Base-by-base conservation (phyloP, 2,113 vertebrate species). In the Thinocorus orbignyianus region DNA sequence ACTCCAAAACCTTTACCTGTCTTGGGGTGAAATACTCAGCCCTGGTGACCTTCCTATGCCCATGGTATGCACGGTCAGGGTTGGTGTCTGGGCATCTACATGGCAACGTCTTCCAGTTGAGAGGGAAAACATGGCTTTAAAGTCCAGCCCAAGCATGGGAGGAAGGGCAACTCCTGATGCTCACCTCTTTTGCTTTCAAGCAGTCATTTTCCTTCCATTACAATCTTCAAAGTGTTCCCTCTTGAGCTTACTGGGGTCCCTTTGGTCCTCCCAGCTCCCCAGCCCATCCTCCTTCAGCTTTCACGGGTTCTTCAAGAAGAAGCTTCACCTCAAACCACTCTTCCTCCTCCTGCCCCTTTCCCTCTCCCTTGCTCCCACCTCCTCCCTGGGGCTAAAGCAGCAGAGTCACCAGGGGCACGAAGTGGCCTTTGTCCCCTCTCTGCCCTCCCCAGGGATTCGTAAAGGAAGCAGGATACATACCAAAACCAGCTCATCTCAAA, bases 381-480 rank as follows among this genome's bases (percentile, higher is more conserved):
- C 76, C 76, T 86, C 55, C 80, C 22, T 13, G 22, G 9, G 37
- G 35, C 70, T 76, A 48, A 69, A 64, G 70, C 85, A 82, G 49
- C 58, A 79, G 28, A 61, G 52, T 72, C 44, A 79, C 41, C 81
- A 76, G 64, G 4, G 16, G 84, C 49, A 86, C 54, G 81, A 95
- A 92, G 77, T 57, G 79, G 66, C 74, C 92, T 94, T 94, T 96
- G 81, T 88, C 85, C 51, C 2, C 66, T 25, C 74, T 85, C 39
- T n/a, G 87, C 84, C 73, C 84, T 95, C 58, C 91, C 88, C 62
- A 3, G 48, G 57, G 60, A 90, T 72, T 91, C 77, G 61, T 39
- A 81, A 69, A 76, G 73, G 79, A 73, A 91, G 24, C n/a, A 54
- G 46, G 49, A 87, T 78, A 84, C 79, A 87, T 39, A 48, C 52